Evolutionary conservation across 2,888 invertebrate species (phyloP).

Genomic region (Zygogramma bicolorata): DNA sequence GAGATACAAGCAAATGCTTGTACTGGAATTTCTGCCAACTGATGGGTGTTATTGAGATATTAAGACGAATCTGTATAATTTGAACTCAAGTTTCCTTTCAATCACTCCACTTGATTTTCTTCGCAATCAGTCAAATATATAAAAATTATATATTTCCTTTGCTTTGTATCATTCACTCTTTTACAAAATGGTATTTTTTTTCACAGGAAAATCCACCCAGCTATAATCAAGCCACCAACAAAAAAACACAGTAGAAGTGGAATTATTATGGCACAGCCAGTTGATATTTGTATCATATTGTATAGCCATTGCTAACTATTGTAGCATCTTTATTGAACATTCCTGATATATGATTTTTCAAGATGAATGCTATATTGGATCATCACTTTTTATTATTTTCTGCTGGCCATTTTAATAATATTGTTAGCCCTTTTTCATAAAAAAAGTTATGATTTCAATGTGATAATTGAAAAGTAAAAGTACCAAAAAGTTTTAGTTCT

Average conservation of each 20-base stretch:
- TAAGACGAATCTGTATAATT: no score
- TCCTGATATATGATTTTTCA: no score
- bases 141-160: neutral
- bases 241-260: constrained; percentile 76
- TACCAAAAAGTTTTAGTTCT: neutral
- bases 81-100: neutral
- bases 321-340: neutral
- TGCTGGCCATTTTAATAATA: no score
- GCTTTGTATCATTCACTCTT: neutral
- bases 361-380: neutral
- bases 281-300: neutral
- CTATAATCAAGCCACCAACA: constrained; percentile 81
- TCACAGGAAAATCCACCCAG: constrained; percentile 85
- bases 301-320: constrained; percentile 5
- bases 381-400: no score
- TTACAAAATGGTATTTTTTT: constrained; percentile 57
- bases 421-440: no score
- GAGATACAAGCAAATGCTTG: no score
- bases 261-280: neutral
- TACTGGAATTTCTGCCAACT: no score
- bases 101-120: neutral
- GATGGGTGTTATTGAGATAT: no score
- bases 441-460: no score
- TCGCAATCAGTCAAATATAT: neutral
- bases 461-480: neutral